These are phyloP conservation scores for Tragelaphus scriptus DNA, from an alignment of 2,113 vertebrate genomes.

Conservation along the genomic window DNA sequence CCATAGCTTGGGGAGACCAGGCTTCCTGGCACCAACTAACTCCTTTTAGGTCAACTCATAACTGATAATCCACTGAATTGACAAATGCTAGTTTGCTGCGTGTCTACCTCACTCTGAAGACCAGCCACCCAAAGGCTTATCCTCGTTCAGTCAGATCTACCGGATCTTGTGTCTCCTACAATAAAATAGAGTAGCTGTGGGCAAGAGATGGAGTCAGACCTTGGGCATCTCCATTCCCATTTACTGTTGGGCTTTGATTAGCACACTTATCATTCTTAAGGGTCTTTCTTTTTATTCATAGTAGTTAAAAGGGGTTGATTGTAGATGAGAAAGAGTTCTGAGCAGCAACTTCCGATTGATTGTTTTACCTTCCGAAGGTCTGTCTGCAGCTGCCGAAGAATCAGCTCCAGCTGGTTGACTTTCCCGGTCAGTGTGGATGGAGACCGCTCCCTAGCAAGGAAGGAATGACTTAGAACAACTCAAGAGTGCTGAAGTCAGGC, in stretches of 20 bases:
- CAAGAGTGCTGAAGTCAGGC: not conserved
- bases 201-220: not conserved
- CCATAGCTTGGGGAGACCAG: not conserved
- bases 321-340: not conserved
- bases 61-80: not conserved
- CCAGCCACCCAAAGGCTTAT: not conserved
- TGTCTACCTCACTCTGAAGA: not conserved
- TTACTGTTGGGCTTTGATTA: not conserved
- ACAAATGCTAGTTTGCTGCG: not conserved
- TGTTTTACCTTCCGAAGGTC: conserved; percentile 92
- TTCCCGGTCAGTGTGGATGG: conserved; percentile 94
- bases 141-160: no score
- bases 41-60: not conserved
- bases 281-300: not conserved
- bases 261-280: not conserved
- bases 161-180: not conserved
- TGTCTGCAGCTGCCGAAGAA: conserved; percentile 94
- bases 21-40: not conserved
- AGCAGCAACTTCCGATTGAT: fast-evolving
- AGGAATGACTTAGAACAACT: not conserved
- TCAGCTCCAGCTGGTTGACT: conserved; percentile 96
- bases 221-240: not conserved
- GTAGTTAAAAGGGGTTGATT: not conserved
- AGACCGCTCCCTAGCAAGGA: conserved; percentile 78
- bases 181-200: not conserved